Base-by-base conservation (phyloP, 92 coral and sea anemone genomes). In the Meandrina meandrites region DNA sequence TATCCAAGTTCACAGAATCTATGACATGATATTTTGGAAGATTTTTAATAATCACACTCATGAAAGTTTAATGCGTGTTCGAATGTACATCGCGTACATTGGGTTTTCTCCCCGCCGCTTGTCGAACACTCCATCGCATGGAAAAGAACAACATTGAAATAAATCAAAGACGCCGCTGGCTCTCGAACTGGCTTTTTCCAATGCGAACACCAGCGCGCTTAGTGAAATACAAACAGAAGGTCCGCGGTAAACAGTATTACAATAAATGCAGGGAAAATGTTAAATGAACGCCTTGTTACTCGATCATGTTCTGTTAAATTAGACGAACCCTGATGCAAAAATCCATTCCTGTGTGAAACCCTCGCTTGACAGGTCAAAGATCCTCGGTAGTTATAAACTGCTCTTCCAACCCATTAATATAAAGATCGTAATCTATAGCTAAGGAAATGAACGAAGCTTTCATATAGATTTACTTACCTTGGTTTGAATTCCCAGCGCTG, bases 401-500 rank as follows among this genome's bases (percentile, higher is more conserved):
- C 85, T 86, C 89, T 79, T 86, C 85, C 79, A 80, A 74, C 85
- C 85, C 89, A 86, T 86, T 80, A 86, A 86, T 79, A 86, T 86
- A 71, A 69, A 86, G 89, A 86, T 86, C 85, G 89, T 79, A 79
- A 86, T 86, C 89, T 86, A 80, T 80, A 79, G 88, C 88, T 85
- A 85, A 78, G 88, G 88, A 85, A 85, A 64, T 78, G 58, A 85
- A 76, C 82, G 88, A 76, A n/a, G 88, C 83, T 73, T 86, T 71
- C 37, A 47, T 31, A 32, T 57, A 48, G 79, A 11, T 64, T 78
- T 21, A 67, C 98, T 56, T 85, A 97, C 99, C 99, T 95, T 95
- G 48, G 93, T 92, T 81, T 97, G 99, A 50, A 96, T 88, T 67
- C 98, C 98, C n/a, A 97, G 91, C 37, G 98, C 99, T 80, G 99